Conservation (phyloP, 2,797 vertebrate species). For the Cyprinella venusta region DNA sequence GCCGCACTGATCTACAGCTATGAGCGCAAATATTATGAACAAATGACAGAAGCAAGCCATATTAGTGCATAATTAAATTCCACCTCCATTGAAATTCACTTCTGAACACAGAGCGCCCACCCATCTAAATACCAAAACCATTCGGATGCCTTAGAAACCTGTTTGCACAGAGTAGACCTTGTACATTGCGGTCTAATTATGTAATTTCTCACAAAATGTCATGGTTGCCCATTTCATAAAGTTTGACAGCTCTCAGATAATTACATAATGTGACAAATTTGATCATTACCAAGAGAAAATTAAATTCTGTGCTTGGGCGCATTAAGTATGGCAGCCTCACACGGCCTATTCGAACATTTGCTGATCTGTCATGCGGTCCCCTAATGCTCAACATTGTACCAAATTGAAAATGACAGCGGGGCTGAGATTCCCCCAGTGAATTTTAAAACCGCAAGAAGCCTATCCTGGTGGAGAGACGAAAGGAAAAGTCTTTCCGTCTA, state of each 20-base stretch:
- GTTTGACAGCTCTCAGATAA: conserved; percentile 60
- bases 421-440: conserved; percentile 41
- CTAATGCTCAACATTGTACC: conserved; percentile 50
- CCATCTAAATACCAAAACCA: conserved; percentile 29
- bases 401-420: conserved; percentile 56
- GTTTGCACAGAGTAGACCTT: conserved; percentile 38
- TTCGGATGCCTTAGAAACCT: conserved; percentile 36
- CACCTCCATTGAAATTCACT: conserved; percentile 25
- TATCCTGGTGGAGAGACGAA: conserved; percentile 35
- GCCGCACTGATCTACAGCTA: background rate
- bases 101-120: conserved; percentile 13
- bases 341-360: conserved; percentile 48
- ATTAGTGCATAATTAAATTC: conserved; percentile 17
- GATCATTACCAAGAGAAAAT: conserved; percentile 61
- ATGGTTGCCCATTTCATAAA: conserved; percentile 55
- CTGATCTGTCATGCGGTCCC: conserved; percentile 56
- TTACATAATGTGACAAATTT: conserved; percentile 61
- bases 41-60: conserved; percentile 9
- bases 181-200: conserved; percentile 48
- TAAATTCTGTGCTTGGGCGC: conserved; percentile 55
- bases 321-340: conserved; percentile 55
- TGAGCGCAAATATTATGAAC: background rate
- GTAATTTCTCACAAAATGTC: conserved; percentile 56
- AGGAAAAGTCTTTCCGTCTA: conserved; percentile 38
- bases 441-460: conserved; percentile 43